Percentiles rank a stretch among this genome's conserved stretches.
These are phyloP conservation scores for Python bivittatus DNA, from an alignment of 2,113 vertebrate genomes.

Conservation along the genomic window DNA sequence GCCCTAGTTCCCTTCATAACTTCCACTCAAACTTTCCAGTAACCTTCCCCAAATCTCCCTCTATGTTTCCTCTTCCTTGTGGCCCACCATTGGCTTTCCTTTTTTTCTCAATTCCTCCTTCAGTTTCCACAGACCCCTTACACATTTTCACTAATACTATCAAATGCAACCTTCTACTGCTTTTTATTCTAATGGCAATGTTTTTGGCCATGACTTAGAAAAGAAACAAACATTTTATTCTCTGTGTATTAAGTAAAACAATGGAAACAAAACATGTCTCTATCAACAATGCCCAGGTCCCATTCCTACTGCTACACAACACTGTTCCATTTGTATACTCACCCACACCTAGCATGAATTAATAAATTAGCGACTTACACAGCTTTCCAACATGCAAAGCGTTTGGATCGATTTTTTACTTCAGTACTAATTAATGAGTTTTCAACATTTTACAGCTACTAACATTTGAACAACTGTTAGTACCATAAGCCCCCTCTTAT, in stretches of 20 bases:
- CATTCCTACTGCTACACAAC: background rate
- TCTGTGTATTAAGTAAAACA: background rate
- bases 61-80: background rate
- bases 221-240: background rate
- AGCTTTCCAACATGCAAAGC: background rate
- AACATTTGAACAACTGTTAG: background rate
- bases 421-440: background rate
- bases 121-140: background rate
- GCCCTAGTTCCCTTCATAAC: background rate
- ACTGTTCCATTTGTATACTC: background rate
- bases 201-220: background rate
- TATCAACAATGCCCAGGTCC: background rate
- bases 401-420: background rate
- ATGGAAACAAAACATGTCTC: background rate
- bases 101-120: background rate
- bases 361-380: background rate
- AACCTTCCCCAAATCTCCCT: background rate
- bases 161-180: background rate
- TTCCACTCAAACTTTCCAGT: background rate
- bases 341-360: background rate
- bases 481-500: background rate
- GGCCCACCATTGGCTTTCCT: background rate
- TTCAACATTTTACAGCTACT: background rate
- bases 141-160: background rate
- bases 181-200: background rate